Evolutionary conservation across 2,888 invertebrate genomes (phyloP), one percentile per base, ranked within the genome.

Genomic region (Spilarctia lutea): DNA sequence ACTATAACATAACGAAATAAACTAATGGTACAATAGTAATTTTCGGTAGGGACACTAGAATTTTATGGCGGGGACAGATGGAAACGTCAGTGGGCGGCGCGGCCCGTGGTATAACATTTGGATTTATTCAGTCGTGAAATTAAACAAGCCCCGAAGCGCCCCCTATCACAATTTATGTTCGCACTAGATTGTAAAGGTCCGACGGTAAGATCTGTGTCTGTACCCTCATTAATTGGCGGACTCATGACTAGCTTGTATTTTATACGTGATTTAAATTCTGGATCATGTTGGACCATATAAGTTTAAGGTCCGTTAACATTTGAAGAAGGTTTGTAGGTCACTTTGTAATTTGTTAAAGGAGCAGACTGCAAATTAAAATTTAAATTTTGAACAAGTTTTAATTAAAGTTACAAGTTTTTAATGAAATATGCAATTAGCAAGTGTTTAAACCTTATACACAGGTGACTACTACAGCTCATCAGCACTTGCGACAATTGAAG

Each of bases 111-210:
- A 93, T 91, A 93, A 92, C 95, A 94, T 95, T 94, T 92, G 94
- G 93, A 94, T 94, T 95, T 94, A 95, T 95, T 93, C 94, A 94
- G 92, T 92, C 95, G 94, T 95, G 95, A 95, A 95, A 95, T 94
- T 94, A 95, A 94, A 94, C 94, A 94, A 93, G 92, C 91, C 93
- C 92, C 92, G 83, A 82, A 86, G 92, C 92, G 89, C 91, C 90
- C 91, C 91, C 93, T 93, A 93, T 94, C 92, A 93, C 92, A 93
- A 94, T 95, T 94, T 94, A 95, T 93, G 94, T 94, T 92, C 93
- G 90, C 94, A 94, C 94, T 94, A 94, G 93, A 93, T 93, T 92
- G 92, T 91, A 89, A 91, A 90, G 92, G 92, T 88, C 91, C 88
- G 85, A 86, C 85, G 86, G 92, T 88, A 89, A 90, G 89, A 89